Evolutionary conservation across 2,888 invertebrate species (phyloP), one percentile per base, ranked within the genome.

Genomic region (Drosophila kambysellisi): DNA sequence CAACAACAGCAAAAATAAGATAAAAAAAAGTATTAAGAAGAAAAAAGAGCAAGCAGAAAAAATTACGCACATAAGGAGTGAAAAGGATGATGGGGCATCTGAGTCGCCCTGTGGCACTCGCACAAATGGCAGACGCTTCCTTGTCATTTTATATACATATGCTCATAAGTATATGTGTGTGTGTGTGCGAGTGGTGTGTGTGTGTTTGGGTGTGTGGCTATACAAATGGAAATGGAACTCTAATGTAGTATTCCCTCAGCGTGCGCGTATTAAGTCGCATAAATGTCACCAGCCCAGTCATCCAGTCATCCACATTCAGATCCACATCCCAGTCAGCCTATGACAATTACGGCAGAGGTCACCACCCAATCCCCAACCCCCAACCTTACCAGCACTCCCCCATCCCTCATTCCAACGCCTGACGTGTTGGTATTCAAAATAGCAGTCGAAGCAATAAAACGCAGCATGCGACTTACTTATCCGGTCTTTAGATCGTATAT

Each of bases 381-480:
- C 3, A 17, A 3, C 20, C 17, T 9, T 30, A 9, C 30, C 32
- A 8, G 35, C 30, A 12, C 29, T 2, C 20, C 1, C n/a, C 17
- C 8, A 8, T 51, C 17, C 41, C 6, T 17, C 37, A 2, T 37
- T 4, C 50, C 39, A 33, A 30, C 29, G 60, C 50, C 69, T 74
- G 68, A 90, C 83, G 88, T 82, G 83, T 80, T 81, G 85, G 87
- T 83, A 91, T 91, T 91, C 91, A 91, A 92, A 92, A 91, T 86
- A 88, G 83, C 85, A 83, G 83, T 80, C 81, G 74, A 82, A 83
- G 91, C 87, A 87, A 91, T 92, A 92, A 92, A 91, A 85, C 81
- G 82, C 92, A 85, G 83, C 79, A 67, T 76, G 78, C 76, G 81
- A 82, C 79, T 83, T 87, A 76, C 76, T 85, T 88, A 88, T 78